These are phyloP conservation scores for Cacatua alba DNA, from an alignment of 2,113 vertebrate species.

Conservation along the genomic window DNA sequence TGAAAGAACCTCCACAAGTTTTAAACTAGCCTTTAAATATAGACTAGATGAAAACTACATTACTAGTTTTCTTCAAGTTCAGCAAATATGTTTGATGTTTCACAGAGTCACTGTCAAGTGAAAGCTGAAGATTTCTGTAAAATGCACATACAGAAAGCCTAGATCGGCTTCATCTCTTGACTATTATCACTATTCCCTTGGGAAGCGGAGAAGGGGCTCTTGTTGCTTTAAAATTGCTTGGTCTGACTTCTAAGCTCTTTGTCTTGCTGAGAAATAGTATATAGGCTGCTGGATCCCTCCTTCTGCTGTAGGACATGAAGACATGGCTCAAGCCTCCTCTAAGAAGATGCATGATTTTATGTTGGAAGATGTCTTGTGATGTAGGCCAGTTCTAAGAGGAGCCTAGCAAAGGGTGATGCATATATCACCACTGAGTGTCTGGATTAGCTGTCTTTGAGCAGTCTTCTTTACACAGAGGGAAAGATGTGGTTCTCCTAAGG, in stretches of 20 bases:
- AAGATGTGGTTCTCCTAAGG: not conserved
- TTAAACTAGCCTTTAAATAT: constrained; percentile 30
- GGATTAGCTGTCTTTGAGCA: not conserved
- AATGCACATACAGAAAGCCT: not conserved
- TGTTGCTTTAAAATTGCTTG: not conserved
- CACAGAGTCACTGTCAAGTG: not conserved
- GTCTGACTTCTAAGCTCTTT: not conserved
- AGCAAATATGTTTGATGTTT: constrained; percentile 3
- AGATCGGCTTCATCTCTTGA: not conserved
- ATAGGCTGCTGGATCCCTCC: not conserved
- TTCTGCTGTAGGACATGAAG: not conserved
- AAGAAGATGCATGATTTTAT: not conserved
- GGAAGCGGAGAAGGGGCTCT: not conserved
- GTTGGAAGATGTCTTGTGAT: not conserved
- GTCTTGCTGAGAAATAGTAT: not conserved
- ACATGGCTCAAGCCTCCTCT: not conserved
- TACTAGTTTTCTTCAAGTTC: constrained; percentile 7
- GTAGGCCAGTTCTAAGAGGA: not conserved
- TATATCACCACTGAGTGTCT: not conserved
- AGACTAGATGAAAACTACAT: not conserved
- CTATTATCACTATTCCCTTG: not conserved
- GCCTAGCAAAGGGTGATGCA: not conserved
- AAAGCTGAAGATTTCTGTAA: not conserved
- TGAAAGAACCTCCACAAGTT: not conserved
- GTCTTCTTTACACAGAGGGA: not conserved